Conservation (phyloP, 2,797 vertebrate species). For the Sebastes baramenuke region DNA sequence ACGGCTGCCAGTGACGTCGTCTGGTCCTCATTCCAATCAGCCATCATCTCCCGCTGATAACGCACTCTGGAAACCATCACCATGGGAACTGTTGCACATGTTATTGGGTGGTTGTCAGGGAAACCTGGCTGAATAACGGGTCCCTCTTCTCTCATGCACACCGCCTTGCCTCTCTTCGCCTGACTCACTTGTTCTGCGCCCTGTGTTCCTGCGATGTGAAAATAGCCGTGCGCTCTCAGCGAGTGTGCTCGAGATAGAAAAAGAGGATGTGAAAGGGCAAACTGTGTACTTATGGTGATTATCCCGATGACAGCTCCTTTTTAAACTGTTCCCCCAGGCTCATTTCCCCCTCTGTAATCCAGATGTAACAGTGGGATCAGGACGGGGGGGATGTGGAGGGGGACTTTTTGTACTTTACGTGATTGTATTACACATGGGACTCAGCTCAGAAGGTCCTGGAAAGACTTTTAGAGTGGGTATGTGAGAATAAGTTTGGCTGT, state of each 20-base stretch:
- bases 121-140: slow-evolving; percentile 71
- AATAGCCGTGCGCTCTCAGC: slow-evolving; percentile 20
- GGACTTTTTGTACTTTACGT: slow-evolving; percentile 18
- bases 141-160: slow-evolving; percentile 37
- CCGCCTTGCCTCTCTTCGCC: slow-evolving; percentile 31
- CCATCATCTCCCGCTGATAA: slow-evolving; percentile 69
- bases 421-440: slow-evolving; percentile 27
- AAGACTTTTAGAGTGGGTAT: slow-evolving; percentile 2
- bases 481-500: slow-evolving; percentile 4
- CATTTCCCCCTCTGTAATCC: slow-evolving; percentile 29
- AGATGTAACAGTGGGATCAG: slow-evolving; percentile 39
- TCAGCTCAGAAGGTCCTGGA: slow-evolving; percentile 17
- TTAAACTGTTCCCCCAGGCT: slow-evolving; percentile 25
- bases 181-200: slow-evolving; percentile 50
- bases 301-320: slow-evolving; percentile 27
- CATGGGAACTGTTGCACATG: slow-evolving; percentile 84
- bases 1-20: slow-evolving; percentile 26
- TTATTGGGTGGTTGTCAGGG: slow-evolving; percentile 79
- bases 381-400: neutral
- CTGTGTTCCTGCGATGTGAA: slow-evolving; percentile 40
- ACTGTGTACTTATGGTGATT: slow-evolving; percentile 46
- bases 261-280: slow-evolving; percentile 40
- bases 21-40: slow-evolving; percentile 47
- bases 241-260: slow-evolving; percentile 4
- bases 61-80: slow-evolving; percentile 66